Base-by-base conservation (phyloP, 2,888 invertebrate species). In the Rhimphoctona megacephalus region DNA sequence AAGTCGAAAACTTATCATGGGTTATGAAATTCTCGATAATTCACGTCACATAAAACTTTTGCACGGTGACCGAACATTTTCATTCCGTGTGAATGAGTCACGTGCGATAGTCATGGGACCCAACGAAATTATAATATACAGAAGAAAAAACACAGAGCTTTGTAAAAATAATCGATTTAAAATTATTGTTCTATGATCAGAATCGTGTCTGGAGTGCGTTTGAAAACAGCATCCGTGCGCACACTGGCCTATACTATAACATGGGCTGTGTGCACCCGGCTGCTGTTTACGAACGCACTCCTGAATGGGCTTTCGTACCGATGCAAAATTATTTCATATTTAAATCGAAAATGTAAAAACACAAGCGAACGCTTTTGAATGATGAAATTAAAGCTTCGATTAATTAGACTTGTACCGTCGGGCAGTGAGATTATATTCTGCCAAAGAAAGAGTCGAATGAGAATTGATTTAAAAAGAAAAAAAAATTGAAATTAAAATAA, bases 371-470 rank as follows among this genome's bases (percentile, higher is more conserved):
- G 22, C 73, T 54, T 72, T n/a, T 61, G 36, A 43, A 61, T 25
- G 6, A 69, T 6, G n/a, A 25, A 57, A 66, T 30, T 61, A 17
- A 25, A 17, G 61, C 61, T 61, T 61, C 30, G 30, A 61, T 61
- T 30, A 30, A 61, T 61, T 61, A 36, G 54, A 54, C 66, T 72
- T 54, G 66, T 77, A 74, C 66, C 25, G 72, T 72, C 52, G 33
- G 81, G 52, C 77, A 67, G 72, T 66, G 64, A 52, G 52, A 80
- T 57, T 49, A 74, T 14, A 66, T 25, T 54, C 74, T 74, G 66
- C 81, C 49, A 66, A 81, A 66, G 39, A 73, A 46, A 73, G 72
- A 25, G 39, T 73, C 49, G 52, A 80, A n/a, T 73, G 49, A 64
- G 17, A 64, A 73, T 33, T 49, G 19, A 61, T 61, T 61, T 61